Evolutionary conservation across 2,888 invertebrate species (phyloP).

Genomic region (Abrostola tripartita): DNA sequence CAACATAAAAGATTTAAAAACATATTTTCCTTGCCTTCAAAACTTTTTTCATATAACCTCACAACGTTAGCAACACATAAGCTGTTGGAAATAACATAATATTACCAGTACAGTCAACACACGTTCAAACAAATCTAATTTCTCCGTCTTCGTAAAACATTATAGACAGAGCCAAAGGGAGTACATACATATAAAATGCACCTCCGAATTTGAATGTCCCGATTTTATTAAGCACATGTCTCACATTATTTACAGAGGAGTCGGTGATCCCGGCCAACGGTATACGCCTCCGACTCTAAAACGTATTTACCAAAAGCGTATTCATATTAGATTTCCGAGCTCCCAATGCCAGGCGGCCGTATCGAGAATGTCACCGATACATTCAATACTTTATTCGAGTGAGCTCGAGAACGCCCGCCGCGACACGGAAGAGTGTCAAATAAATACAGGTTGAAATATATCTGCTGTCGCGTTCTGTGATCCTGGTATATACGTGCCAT

Average conservation of each 20-base stretch:
- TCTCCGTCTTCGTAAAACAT: slow-evolving; percentile 26
- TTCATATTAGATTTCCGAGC: slow-evolving; percentile 87
- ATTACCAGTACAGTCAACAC: slow-evolving; percentile 4
- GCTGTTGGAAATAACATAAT: slow-evolving; percentile 1
- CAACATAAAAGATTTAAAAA: no score
- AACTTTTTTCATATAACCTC: slow-evolving; percentile 1
- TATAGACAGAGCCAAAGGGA: slow-evolving; percentile 32
- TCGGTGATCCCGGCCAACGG: slow-evolving; percentile 70
- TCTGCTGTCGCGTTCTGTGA: slow-evolving; percentile 77
- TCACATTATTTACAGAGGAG: slow-evolving; percentile 71
- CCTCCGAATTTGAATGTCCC: slow-evolving; percentile 49
- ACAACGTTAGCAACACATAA: not conserved
- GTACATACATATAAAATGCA: slow-evolving; percentile 50
- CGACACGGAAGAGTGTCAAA: slow-evolving; percentile 83
- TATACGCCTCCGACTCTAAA: slow-evolving; percentile 69
- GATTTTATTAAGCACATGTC: slow-evolving; percentile 73
- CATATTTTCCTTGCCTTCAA: not conserved
- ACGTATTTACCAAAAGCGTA: slow-evolving; percentile 83
- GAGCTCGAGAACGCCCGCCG: slow-evolving; percentile 77
- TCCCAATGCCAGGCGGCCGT: slow-evolving; percentile 78
- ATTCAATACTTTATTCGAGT: slow-evolving; percentile 84
- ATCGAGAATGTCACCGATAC: slow-evolving; percentile 83
- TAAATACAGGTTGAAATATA: slow-evolving; percentile 86
- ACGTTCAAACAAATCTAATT: slow-evolving; percentile 17
- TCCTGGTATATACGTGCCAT: slow-evolving; percentile 79